Percentiles rank a stretch among this genome's conserved stretches.
Evolutionary conservation across 2,113 vertebrate genomes (phyloP).

Genomic region (Nannobrachium achirus): DNA sequence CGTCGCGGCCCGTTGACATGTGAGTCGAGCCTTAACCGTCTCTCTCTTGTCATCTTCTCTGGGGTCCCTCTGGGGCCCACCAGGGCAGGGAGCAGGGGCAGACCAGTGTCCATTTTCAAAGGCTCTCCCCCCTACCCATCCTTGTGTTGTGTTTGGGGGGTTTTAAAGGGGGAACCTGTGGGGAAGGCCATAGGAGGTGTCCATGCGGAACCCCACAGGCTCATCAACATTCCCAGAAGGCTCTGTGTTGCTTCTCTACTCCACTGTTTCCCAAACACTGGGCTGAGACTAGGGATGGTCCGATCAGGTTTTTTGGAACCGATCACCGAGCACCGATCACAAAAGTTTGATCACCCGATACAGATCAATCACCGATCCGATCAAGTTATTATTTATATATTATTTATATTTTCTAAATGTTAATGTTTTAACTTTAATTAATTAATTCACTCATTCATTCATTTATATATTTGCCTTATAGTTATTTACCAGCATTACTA

Average conservation of each 20-base stretch:
- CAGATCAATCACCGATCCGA: no score
- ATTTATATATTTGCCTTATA: no score
- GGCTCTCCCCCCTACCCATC: constrained; percentile 50
- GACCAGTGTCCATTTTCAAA: constrained; percentile 72
- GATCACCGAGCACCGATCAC: no score
- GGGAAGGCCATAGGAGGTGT: constrained; percentile 17
- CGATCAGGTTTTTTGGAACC: no score
- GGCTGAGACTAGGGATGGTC: no score
- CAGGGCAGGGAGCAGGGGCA: constrained; percentile 24
- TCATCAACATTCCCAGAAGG: constrained; percentile 39
- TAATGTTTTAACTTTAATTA: no score
- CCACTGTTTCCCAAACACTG: no score
- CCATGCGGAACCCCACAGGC: constrained; percentile 40
- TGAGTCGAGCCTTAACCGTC: constrained; percentile 45
- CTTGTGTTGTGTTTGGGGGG: constrained; percentile 54
- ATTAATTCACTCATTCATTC: no score
- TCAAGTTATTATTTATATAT: no score
- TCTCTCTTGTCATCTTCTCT: constrained; percentile 38
- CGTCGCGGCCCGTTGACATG: constrained; percentile 54
- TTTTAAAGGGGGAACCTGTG: constrained; percentile 16
- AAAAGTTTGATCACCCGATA: no score
- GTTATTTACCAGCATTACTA: no score
- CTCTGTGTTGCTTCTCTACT: neutral
- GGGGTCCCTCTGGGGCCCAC: constrained; percentile 27
- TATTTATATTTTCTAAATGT: no score